Evolutionary conservation across 2,888 invertebrate genomes (phyloP).

Genomic region (Pedicia rivosa): DNA sequence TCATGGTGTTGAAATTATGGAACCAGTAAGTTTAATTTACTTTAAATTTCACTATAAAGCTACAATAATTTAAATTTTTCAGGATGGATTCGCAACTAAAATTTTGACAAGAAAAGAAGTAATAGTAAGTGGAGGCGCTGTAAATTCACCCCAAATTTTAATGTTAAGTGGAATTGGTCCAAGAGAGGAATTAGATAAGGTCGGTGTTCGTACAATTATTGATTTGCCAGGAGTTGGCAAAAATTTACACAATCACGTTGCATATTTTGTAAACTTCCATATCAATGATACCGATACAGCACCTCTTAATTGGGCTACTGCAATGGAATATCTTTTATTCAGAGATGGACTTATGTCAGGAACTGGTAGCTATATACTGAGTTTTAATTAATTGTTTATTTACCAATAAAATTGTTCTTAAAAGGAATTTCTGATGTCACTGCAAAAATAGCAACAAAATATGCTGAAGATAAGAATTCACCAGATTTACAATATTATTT

Average conservation of each 20-base stretch:
- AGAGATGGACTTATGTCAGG: slow-evolving; percentile 82
- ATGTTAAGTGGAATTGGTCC: slow-evolving; percentile 82
- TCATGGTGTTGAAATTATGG: slow-evolving; percentile 51
- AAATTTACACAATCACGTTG: slow-evolving; percentile 77
- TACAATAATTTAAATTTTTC: no score
- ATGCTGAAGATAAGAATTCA: slow-evolving; percentile 52
- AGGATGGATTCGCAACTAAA: slow-evolving; percentile 35
- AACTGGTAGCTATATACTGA: slow-evolving; percentile 38
- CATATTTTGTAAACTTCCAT: slow-evolving; percentile 60
- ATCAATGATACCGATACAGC: slow-evolving; percentile 73
- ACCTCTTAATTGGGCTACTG: slow-evolving; percentile 81
- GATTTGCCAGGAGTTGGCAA: slow-evolving; percentile 65
- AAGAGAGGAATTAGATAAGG: slow-evolving; percentile 45
- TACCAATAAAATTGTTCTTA: slow-evolving; percentile 9
- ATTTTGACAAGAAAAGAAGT: slow-evolving; percentile 69
- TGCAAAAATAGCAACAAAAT: slow-evolving; percentile 65
- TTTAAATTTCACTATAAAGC: no score
- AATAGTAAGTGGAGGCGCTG: slow-evolving; percentile 61
- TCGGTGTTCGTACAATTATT: slow-evolving; percentile 49
- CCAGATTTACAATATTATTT: slow-evolving; percentile 81
- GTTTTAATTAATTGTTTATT: not conserved
- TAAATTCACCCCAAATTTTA: slow-evolving; percentile 86
- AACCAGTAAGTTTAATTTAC: no score
- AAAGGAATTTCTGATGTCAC: slow-evolving; percentile 70
- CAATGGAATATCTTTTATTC: slow-evolving; percentile 79